Percentiles rank a stretch among this genome's conserved stretches.
Evolutionary conservation across 1,140 invertebrate species (phyloP).

Genomic region (Drosophila orosa): DNA sequence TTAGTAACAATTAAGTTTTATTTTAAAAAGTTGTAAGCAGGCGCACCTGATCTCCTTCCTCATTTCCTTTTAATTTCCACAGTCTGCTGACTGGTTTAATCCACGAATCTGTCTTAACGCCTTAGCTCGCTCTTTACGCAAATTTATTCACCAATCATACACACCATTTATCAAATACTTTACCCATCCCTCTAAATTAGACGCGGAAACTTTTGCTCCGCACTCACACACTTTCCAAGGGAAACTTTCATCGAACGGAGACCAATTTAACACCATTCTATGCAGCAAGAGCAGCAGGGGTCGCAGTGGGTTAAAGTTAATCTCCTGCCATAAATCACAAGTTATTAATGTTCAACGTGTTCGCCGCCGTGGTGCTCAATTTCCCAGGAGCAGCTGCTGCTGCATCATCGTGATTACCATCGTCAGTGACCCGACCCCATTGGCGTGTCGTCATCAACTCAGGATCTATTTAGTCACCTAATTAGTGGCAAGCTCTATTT

Average conservation of each 20-base stretch:
- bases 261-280: conserved; percentile 65
- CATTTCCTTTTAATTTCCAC: not conserved
- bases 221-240: conserved; percentile 1
- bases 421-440: conserved; percentile 30
- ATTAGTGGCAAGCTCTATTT: conserved; percentile 61
- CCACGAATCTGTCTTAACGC: not conserved
- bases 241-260: conserved; percentile 62
- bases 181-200: conserved; percentile 52
- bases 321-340: conserved; percentile 67
- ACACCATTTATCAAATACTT: conserved; percentile 43
- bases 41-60: not conserved
- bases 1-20: too few relatives aligned
- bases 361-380: conserved; percentile 49
- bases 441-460: conserved; percentile 41
- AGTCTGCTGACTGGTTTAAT: conserved; percentile 2
- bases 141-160: conserved; percentile 29
- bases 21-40: not conserved
- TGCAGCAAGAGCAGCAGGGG: conserved; percentile 9
- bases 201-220: conserved; percentile 43
- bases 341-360: conserved; percentile 75
- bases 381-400: conserved; percentile 36
- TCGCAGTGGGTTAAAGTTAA: conserved; percentile 39
- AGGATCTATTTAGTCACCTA: conserved; percentile 47
- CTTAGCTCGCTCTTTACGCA: not conserved
- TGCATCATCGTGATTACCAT: conserved; percentile 39